These are phyloP conservation scores for Sanderia malayensis DNA, from an alignment of 30 jellyfish, hydroid and myxozoan genomes.

Conservation along the genomic window DNA sequence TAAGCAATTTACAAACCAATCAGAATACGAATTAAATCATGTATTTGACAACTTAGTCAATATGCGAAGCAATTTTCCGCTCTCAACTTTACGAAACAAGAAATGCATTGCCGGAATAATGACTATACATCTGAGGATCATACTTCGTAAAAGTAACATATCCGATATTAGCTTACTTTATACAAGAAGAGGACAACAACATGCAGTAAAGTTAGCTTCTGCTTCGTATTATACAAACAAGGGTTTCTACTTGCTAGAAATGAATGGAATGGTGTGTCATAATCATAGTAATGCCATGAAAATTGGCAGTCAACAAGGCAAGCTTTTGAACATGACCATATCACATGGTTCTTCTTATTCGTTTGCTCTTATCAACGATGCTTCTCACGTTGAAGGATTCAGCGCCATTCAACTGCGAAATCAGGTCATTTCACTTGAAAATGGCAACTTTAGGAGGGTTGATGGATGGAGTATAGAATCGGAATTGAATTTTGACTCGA, in stretches of 20 bases:
- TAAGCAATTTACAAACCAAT: neutral
- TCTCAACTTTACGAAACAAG: neutral
- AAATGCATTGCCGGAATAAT: constrained; percentile 26
- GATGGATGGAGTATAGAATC: constrained; percentile 43
- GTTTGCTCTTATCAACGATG: constrained; percentile 22
- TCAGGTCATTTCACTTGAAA: neutral
- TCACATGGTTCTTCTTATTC: constrained; percentile 9
- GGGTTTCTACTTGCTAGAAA: neutral
- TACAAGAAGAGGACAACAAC: neutral
- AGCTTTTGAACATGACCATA: constrained; percentile 9
- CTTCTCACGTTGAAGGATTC: constrained; percentile 49
- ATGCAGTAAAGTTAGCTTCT: neutral
- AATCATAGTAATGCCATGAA: neutral
- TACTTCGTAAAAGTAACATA: neutral
- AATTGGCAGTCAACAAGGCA: neutral
- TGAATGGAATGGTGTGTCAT: neutral
- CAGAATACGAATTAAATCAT: neutral
- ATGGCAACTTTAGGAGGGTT: neutral
- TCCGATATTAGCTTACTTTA: neutral
- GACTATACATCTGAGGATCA: neutral
- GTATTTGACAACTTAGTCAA: neutral
- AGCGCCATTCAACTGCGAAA: constrained; percentile 38
- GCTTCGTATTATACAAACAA: neutral
- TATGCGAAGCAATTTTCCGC: neutral
- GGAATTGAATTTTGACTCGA: constrained; percentile 24